These are phyloP conservation scores for Pristionchus japonicus DNA, from an alignment of 2,888 invertebrate species.

Conservation along the genomic window DNA sequence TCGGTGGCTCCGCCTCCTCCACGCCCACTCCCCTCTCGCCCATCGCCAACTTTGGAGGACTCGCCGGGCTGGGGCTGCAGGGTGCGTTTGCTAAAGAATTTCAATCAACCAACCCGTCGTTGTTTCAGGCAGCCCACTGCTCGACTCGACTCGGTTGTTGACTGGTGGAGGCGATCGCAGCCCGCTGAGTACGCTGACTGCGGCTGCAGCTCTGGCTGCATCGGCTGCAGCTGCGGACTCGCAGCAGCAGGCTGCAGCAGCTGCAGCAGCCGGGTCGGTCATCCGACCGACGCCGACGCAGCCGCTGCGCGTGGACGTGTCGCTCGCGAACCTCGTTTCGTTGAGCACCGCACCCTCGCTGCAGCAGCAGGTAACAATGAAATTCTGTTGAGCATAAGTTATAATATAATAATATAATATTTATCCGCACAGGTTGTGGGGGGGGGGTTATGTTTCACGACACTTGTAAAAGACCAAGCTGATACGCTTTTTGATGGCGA, in stretches of 20 bases:
- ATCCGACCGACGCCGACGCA: slow-evolving; percentile 56
- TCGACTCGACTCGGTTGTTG: slow-evolving; percentile 10
- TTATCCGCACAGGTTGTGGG: too few species aligned
- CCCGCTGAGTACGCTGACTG: neutral
- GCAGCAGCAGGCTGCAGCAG: slow-evolving; percentile 13
- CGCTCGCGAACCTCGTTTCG: slow-evolving; percentile 45
- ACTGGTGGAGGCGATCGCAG: neutral
- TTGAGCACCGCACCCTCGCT: slow-evolving; percentile 19
- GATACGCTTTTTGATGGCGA: too few species aligned
- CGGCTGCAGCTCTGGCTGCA: neutral
- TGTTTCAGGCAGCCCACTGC: slow-evolving; percentile 19
- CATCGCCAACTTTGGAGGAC: neutral
- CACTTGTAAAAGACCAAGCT: neutral
- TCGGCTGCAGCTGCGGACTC: neutral
- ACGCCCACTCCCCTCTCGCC: slow-evolving; percentile 41
- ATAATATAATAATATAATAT: too few species aligned
- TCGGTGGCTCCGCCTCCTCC: neutral
- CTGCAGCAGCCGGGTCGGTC: slow-evolving; percentile 51
- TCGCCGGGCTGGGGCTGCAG: slow-evolving; percentile 26
- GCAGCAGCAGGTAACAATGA: slow-evolving; percentile 43
- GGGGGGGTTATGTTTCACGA: neutral
- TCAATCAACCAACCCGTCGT: neutral
- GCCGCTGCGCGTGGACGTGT: slow-evolving; percentile 50
- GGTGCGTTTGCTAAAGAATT: neutral
- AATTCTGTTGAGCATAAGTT: too few species aligned